Evolutionary conservation across 1,140 invertebrate species (phyloP).

Genomic region (Dinoponera quadriceps): DNA sequence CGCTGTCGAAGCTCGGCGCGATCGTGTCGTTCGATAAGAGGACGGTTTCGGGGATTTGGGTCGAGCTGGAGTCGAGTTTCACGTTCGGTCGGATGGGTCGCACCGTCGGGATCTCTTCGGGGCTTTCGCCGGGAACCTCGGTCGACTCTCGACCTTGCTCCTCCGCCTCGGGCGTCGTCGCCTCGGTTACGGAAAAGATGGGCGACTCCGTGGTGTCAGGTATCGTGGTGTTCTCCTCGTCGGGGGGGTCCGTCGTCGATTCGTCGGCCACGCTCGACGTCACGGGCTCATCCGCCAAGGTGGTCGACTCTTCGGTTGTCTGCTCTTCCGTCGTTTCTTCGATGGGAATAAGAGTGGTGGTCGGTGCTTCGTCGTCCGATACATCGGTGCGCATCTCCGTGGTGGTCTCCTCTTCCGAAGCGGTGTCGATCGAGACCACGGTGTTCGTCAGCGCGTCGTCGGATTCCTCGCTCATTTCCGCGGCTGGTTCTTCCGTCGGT

Average conservation of each 20-base stretch:
- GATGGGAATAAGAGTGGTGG: neutral
- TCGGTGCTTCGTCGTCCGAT: neutral
- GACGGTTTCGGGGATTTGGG: neutral
- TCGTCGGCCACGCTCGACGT: neutral
- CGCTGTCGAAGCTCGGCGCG: constrained; percentile 37
- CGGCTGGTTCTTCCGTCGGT: neutral
- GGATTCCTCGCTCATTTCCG: neutral
- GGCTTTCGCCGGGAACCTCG: neutral
- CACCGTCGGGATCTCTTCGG: constrained; percentile 59
- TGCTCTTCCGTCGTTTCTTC: constrained; percentile 7
- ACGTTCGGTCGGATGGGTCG: constrained; percentile 44
- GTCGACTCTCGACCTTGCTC: constrained; percentile 14
- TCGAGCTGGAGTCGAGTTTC: constrained; percentile 12
- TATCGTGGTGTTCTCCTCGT: constrained; percentile 18
- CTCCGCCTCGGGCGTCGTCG: neutral
- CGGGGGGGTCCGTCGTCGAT: neutral
- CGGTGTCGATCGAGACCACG: neutral
- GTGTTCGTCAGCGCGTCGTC: constrained; percentile 7
- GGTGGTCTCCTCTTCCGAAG: constrained; percentile 1
- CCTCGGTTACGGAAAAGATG: constrained; percentile 5
- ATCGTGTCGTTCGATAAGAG: neutral
- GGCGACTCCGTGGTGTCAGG: neutral
- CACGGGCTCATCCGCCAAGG: constrained; percentile 14
- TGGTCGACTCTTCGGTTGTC: constrained; percentile 46
- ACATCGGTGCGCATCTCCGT: neutral